phyloP scores from a whole-genome alignment of 1,140 invertebrate genomes.

The Diploscapter pachys region DNA sequence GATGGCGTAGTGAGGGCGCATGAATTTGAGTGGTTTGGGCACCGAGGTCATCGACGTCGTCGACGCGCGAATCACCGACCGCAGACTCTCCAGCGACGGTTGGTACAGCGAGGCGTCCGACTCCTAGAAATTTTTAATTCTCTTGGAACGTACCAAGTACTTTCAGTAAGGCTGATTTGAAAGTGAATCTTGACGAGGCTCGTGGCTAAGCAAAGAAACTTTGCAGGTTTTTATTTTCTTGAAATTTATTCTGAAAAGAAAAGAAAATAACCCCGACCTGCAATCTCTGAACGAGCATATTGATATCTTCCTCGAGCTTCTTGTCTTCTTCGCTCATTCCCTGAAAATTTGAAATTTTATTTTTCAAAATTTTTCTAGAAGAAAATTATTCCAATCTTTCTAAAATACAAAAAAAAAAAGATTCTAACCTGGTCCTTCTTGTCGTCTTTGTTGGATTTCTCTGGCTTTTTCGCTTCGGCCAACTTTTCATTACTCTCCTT shows the following conservation, averaged over 20 bases:
- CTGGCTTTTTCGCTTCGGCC: conserved; percentile 30
- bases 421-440: conserved; percentile 37
- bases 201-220: background rate
- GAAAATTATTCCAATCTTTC: too few relatives aligned
- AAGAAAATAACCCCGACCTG: conserved; percentile 64
- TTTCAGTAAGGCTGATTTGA: too few relatives aligned
- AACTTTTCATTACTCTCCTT: conserved; percentile 5
- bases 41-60: conserved; percentile 99
- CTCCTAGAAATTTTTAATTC: conserved; percentile 65
- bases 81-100: conserved; percentile 78
- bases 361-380: too few relatives aligned
- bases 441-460: conserved; percentile 32
- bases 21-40: conserved; percentile 95
- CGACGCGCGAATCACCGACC: conserved; percentile 83
- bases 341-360: too few relatives aligned
- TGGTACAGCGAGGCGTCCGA: conserved; percentile 76
- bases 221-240: background rate
- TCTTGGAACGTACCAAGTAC: too few relatives aligned
- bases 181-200: too few relatives aligned
- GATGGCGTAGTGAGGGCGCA: conserved; percentile 85
- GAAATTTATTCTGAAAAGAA: conserved; percentile 6
- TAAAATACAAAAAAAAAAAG: background rate
- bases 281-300: conserved; percentile 82
- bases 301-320: conserved; percentile 86
- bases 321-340: conserved; percentile 80